Evolutionary conservation across 2,113 vertebrate species (phyloP), one percentile per base, ranked within the genome.

Genomic region (Aleadryas rufinucha): DNA sequence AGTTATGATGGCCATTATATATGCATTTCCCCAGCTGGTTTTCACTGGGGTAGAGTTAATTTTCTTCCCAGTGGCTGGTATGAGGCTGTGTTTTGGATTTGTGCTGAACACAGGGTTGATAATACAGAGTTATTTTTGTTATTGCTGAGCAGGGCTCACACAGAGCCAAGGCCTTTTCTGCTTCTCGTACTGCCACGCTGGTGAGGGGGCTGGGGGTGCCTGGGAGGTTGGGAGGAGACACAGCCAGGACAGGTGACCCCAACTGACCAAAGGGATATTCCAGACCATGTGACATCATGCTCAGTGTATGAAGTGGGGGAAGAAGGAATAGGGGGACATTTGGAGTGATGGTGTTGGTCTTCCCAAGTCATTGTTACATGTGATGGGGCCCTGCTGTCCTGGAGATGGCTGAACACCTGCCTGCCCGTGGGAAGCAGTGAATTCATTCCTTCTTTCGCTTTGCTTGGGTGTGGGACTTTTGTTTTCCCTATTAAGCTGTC

Each of bases 281-380:
- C 41, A 63, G 22, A 54, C 4, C 39, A 4, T 28, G 18, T 7
- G 28, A 7, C 23, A 54, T 47, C 57, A 39, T 18, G 14, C 3
- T 63, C 39, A 84, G 28, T 5, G 3, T 18, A 33, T 54, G 28
- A 74, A 22, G 9, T 8, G 14, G 18, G 39, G 33, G 33, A 61
- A 72, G 30, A 19, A n/a, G 1, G 11, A 41, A 50, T 12, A 6
- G 41, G 18, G 28, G 13, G 6, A 45, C 17, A 27, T 53, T 63
- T 53, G 47, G 47, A 63, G 11, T 7, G 22, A 33, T 6, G 11
- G 17, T 4, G 22, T 39, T 33, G 26, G 20, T 26, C 37, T 42
- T 61, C 56, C 54, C 31, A 72, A 39, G 49, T 14, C 39, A 72
- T 22, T 0, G 0, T 27, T 13, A 22, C 1, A 2, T 21, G n/a